Conservation (phyloP, 1,140 invertebrate species). For the Drosophila repleta region DNA sequence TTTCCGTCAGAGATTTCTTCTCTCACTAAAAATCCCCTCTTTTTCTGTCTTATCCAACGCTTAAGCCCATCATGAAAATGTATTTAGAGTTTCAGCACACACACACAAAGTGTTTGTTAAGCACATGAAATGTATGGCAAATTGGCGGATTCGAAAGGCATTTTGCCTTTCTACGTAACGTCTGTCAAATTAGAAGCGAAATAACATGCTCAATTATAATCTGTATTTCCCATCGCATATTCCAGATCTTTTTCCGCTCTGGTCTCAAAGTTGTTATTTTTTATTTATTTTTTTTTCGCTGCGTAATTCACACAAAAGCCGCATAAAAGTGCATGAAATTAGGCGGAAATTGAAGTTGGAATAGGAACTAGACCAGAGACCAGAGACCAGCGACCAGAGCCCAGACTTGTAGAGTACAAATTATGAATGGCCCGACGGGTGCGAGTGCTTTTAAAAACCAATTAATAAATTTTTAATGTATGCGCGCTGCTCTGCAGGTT, state of each 20-base stretch:
- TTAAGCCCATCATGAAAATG: neutral
- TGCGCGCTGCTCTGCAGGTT: constrained; percentile 65
- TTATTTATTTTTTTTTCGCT: constrained; percentile 49
- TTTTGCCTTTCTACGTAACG: constrained; percentile 40
- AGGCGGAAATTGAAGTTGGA: constrained; percentile 75
- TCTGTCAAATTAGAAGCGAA: constrained; percentile 65
- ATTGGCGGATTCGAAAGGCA: constrained; percentile 65
- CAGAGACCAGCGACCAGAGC: neutral
- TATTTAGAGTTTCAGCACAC: neutral
- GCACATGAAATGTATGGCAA: constrained; percentile 23
- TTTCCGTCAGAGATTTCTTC: too few relatives aligned
- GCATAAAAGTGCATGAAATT: constrained; percentile 80
- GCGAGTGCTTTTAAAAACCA: constrained; percentile 81
- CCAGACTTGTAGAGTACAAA: constrained; percentile 27
- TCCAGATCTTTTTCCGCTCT: constrained; percentile 60
- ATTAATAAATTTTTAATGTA: constrained; percentile 82
- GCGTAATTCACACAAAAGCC: constrained; percentile 75
- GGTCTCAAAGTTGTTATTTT: constrained; percentile 44
- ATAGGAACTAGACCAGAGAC: constrained; percentile 31
- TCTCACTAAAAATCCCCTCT: too few relatives aligned
- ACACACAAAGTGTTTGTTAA: neutral
- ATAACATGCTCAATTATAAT: constrained; percentile 64
- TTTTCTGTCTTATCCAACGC: too few relatives aligned
- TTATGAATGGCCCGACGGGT: constrained; percentile 77
- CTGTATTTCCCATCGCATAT: constrained; percentile 52